These are phyloP conservation scores for Drosophila burlai DNA, from an alignment of 1,140 invertebrate genomes.

Conservation along the genomic window DNA sequence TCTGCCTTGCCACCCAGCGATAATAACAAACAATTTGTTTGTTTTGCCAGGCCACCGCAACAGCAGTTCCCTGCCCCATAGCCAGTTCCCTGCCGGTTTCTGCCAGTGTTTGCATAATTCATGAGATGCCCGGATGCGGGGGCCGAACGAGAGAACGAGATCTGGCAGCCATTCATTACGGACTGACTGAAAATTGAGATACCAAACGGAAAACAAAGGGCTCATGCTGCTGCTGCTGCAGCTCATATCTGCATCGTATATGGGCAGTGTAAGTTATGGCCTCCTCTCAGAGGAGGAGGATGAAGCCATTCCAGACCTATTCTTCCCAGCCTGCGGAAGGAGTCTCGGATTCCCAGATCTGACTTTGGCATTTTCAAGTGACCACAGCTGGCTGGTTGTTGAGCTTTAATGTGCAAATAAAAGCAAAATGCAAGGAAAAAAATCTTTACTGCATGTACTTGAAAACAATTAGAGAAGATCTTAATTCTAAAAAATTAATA, in stretches of 20 bases:
- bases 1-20: constrained; percentile 47
- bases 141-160: constrained; percentile 32
- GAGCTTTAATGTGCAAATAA: constrained; percentile 1
- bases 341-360: constrained; percentile 28
- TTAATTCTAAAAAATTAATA: too few species aligned
- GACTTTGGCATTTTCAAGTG: constrained; percentile 30
- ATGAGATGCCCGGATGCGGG: constrained; percentile 40
- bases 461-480: not conserved
- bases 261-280: constrained; percentile 53
- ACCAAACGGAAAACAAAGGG: constrained; percentile 43
- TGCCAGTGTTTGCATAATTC: constrained; percentile 37
- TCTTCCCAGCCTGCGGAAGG: constrained; percentile 14
- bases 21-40: constrained; percentile 62
- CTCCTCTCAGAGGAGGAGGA: not conserved
- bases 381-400: constrained; percentile 5
- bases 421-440: too few species aligned
- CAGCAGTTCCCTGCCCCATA: constrained; percentile 6
- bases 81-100: constrained; percentile 6
- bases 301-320: not conserved
- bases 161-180: constrained; percentile 44
- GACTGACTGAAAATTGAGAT: constrained; percentile 48
- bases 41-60: constrained; percentile 26
- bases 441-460: not conserved
- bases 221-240: constrained; percentile 8
- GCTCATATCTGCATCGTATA: constrained; percentile 46